phyloP scores from a whole-genome alignment of 2,113 vertebrate species.

The Aramus guarauna region DNA sequence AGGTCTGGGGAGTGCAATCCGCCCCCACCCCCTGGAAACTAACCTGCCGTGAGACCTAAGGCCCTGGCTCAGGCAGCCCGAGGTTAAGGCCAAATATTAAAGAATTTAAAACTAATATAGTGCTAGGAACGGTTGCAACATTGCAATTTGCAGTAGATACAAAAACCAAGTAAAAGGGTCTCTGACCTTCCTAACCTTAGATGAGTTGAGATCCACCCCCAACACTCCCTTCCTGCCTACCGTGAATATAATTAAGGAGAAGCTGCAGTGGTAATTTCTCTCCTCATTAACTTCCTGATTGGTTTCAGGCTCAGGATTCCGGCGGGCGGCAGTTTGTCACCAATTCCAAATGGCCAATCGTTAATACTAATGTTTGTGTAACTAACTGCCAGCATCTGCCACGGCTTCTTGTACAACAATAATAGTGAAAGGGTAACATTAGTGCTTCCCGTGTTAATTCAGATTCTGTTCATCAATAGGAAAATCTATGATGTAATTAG shows the following conservation, averaged over 20 bases:
- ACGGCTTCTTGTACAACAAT: slow-evolving; percentile 84
- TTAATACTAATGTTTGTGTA: slow-evolving; percentile 99
- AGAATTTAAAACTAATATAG: slow-evolving; percentile 58
- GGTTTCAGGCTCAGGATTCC: slow-evolving; percentile 92
- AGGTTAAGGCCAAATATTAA: slow-evolving; percentile 36
- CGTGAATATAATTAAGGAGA: slow-evolving; percentile 86
- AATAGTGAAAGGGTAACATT: slow-evolving; percentile 84
- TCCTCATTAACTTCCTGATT: slow-evolving; percentile 99
- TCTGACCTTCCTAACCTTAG: slow-evolving; percentile 83
- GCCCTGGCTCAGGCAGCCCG: not conserved
- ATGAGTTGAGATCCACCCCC: slow-evolving; percentile 73
- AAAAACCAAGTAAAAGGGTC: slow-evolving; percentile 77
- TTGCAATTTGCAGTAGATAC: slow-evolving; percentile 73
- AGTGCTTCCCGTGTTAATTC: slow-evolving; percentile 86
- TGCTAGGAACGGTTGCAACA: slow-evolving; percentile 65
- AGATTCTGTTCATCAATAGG: slow-evolving; percentile 86
- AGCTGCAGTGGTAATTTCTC: slow-evolving; percentile 91
- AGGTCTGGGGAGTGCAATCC: no score
- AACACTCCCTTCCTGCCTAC: slow-evolving; percentile 77
- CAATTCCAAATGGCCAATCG: slow-evolving; percentile 93
- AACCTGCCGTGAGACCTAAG: not conserved
- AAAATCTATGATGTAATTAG: slow-evolving; percentile 93
- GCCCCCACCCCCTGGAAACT: not conserved
- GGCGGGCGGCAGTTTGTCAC: slow-evolving; percentile 93
- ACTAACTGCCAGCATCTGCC: slow-evolving; percentile 89